Base-by-base conservation (phyloP, 2,113 vertebrate species). In the Carollia perspicillata region DNA sequence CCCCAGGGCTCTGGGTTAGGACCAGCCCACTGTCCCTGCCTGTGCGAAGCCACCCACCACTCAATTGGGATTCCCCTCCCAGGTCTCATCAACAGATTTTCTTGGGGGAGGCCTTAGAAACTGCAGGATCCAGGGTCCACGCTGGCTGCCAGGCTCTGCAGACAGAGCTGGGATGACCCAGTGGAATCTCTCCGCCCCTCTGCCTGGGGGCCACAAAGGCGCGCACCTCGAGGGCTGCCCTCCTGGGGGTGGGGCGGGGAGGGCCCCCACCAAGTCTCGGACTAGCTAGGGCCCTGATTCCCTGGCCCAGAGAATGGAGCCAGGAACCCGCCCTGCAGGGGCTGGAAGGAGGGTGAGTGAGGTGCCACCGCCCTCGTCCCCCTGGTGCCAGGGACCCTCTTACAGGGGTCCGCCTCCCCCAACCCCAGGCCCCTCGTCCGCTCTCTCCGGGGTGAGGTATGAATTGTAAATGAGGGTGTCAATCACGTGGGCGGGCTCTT, bases 161-260 rank as follows among this genome's bases (percentile, higher is more conserved):
- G 33, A 9, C 18, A 66, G 17, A 7, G 8, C 0, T 69, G 28
- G 72, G 58, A 23, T 81, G 35, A 22, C 16, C 8, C 37, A 8
- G 3, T 22, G 44, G 60, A 28, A 8, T 49, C n/a, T 68, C 40
- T 35, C 60, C 23, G 3, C 69, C 60, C 75, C 23, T 60, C 69
- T 2, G 0, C 22, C 14, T 14, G 1, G 84, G 72, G 10, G 13
- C 12, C 3, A 5, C 26, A 16, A 1, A 7, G 60, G 77, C 60
- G 49, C 28, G 16, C 26, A 51, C 5, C 58, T 79, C 20, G 18
- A 17, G 22, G 8, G 8, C 23, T 17, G 51, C 8, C 51, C 28
- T 51, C 40, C 88, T 83, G 8, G 7, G 23, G 0, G 9, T 23
- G 40, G 7, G 5, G 13, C 42, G 0, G 18, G 33, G n/a, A 78